Evolutionary conservation across 2,888 invertebrate species (phyloP), one percentile per base, ranked within the genome.

Genomic region (Phasia obesa): DNA sequence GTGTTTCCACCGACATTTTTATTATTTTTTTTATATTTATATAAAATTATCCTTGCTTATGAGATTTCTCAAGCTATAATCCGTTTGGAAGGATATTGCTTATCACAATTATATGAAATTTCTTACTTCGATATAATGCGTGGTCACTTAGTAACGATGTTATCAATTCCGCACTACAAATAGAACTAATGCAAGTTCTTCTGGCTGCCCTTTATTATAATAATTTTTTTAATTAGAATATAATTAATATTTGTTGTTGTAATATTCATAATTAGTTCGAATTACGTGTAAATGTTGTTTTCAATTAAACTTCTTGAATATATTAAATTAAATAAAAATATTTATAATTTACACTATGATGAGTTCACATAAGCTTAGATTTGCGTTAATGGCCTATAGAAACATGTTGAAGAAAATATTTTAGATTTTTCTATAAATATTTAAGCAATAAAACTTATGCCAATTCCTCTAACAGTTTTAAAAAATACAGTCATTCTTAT

Each of bases 1-100:
- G 27, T 59, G 65, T 76, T 55, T 79, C 88, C 86, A 87, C 86
- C 55, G 88, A 86, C 88, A 88, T 88, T 70, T 21, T 73, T 65
- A 3, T 35, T 9, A n/a, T n/a, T n/a, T n/a, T n/a, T n/a, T n/a
- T n/a, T n/a, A n/a, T n/a, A n/a, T n/a, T n/a, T n/a, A n/a, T 75
- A 9, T 31, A 15, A 42, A 23, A 51, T 15, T 81, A 47, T 75
- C 70, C 70, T 38, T 53, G 47, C 4, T 1, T 47, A 17, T 17
- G 1, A 19, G n/a, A n/a, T n/a, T n/a, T n/a, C n/a, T n/a, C 9
- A 17, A 17, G 0, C 17, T 9, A 5, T 57, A 49, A 62, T 57
- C 57, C 62, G 21, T 38, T 69, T 47, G 17, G n/a, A 67, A 51
- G 38, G 27, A 67, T 35, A 42, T 15, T 55, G 15, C 21, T 19